phyloP scores from a whole-genome alignment of 1,140 invertebrate species.

The Fopius arisanus region DNA sequence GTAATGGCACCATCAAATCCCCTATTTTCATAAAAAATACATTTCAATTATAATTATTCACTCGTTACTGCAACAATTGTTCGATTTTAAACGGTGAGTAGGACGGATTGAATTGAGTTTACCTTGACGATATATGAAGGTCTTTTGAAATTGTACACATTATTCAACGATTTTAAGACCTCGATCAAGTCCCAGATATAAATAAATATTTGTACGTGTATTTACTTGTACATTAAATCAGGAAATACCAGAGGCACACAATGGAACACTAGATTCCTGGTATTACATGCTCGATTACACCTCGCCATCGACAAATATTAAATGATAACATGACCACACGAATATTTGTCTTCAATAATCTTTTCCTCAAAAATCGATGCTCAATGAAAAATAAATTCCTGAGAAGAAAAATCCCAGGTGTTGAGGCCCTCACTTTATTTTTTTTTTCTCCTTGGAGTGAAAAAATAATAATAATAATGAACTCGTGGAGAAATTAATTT shows the following conservation, averaged over 20 bases:
- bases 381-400: too few relatives aligned
- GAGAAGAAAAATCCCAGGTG: too few relatives aligned
- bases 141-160: not conserved
- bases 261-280: constrained; percentile 31
- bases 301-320: not conserved
- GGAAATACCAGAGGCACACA: constrained; percentile 29
- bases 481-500: constrained; percentile 5
- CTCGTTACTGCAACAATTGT: not conserved
- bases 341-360: not conserved
- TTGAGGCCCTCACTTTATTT: too few relatives aligned
- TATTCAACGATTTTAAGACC: not conserved
- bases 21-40: too few relatives aligned
- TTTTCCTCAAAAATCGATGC: too few relatives aligned
- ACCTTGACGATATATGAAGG: constrained; percentile 5
- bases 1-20: too few relatives aligned
- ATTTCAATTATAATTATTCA: not conserved
- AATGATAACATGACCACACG: not conserved
- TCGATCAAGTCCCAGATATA: not conserved
- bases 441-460: too few relatives aligned
- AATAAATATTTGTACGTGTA: not conserved
- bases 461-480: not conserved
- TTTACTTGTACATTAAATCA: not conserved
- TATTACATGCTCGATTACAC: constrained; percentile 39
- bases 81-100: not conserved
- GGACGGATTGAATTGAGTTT: not conserved